Percentiles rank a stretch among this genome's conserved stretches.
phyloP scores from a whole-genome alignment of 2,888 invertebrate genomes.

The Andrena haemorrhoa region DNA sequence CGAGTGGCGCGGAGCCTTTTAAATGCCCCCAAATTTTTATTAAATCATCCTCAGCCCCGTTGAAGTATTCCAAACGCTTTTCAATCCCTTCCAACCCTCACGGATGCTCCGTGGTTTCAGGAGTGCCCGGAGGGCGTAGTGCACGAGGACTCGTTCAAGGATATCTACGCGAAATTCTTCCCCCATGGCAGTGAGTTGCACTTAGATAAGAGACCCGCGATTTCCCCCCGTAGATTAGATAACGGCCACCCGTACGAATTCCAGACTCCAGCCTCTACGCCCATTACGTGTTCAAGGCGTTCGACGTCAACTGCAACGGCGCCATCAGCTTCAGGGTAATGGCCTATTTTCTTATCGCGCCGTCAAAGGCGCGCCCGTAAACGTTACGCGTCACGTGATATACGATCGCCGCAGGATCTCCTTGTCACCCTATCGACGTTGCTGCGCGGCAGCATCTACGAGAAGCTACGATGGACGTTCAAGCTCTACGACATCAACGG shows the following conservation, averaged over 20 bases:
- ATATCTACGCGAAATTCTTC: conserved; percentile 99
- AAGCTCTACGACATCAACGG: conserved; percentile 98
- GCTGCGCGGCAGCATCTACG: conserved; percentile 96
- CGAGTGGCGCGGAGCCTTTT: no score
- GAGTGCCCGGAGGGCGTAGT: conserved; percentile 98
- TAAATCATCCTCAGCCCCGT: neutral
- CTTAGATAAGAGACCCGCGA: conserved; percentile 62
- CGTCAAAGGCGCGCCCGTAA: neutral
- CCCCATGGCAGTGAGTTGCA: conserved; percentile 97
- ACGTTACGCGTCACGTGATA: neutral
- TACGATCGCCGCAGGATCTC: conserved; percentile 90
- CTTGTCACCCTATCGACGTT: conserved; percentile 96
- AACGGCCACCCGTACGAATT: conserved; percentile 72
- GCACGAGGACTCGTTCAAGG: conserved; percentile 98
- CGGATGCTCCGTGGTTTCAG: conserved; percentile 86
- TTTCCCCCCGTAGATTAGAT: conserved; percentile 66
- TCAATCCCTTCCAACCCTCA: no score
- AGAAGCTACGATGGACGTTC: conserved; percentile 98
- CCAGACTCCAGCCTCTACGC: conserved; percentile 98
- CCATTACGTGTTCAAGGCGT: conserved; percentile 99
- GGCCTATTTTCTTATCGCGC: conserved; percentile 68
- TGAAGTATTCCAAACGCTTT: neutral
- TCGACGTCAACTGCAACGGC: conserved; percentile 98
- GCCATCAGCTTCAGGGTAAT: conserved; percentile 99
- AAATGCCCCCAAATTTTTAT: no score